Percentiles rank a stretch among this genome's conserved stretches.
These are phyloP conservation scores for Brenthis ino DNA, from an alignment of 2,888 invertebrate genomes.

Conservation along the genomic window DNA sequence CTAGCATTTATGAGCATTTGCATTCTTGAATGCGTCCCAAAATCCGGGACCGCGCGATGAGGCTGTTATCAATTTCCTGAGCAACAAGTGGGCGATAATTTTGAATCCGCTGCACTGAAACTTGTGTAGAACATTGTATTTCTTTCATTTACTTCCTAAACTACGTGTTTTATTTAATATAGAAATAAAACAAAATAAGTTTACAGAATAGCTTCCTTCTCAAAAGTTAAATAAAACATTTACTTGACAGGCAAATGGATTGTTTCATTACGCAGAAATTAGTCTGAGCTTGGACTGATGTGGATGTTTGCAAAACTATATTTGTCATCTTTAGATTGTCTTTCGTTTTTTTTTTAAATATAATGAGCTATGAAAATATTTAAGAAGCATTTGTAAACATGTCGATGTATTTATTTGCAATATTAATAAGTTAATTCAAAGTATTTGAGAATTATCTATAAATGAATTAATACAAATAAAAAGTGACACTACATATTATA, in stretches of 20 bases:
- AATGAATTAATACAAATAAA: too few species aligned
- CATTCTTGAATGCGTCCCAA: conserved; percentile 71
- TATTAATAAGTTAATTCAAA: too few species aligned
- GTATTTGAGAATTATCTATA: too few species aligned
- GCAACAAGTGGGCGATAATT: conserved; percentile 82
- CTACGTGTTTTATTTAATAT: background rate
- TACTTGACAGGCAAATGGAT: conserved; percentile 16
- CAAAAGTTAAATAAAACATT: conserved; percentile 12
- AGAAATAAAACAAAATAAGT: background rate
- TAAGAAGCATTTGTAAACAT: too few species aligned
- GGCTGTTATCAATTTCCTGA: conserved; percentile 77
- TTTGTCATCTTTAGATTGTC: background rate
- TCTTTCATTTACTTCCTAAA: conserved; percentile 35
- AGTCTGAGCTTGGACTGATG: conserved; percentile 12
- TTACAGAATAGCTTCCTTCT: background rate
- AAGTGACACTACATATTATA: too few species aligned
- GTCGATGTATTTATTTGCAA: too few species aligned
- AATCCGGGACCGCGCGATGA: conserved; percentile 58
- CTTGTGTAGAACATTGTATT: conserved; percentile 51
- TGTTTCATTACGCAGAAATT: conserved; percentile 27
- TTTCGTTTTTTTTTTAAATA: background rate
- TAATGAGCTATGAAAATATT: background rate
- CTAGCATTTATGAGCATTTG: conserved; percentile 43
- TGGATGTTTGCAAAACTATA: conserved; percentile 5
- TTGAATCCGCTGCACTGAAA: conserved; percentile 65